Evolutionary conservation across 2,888 invertebrate species (phyloP).

Genomic region (Chromoteleia sp.): DNA sequence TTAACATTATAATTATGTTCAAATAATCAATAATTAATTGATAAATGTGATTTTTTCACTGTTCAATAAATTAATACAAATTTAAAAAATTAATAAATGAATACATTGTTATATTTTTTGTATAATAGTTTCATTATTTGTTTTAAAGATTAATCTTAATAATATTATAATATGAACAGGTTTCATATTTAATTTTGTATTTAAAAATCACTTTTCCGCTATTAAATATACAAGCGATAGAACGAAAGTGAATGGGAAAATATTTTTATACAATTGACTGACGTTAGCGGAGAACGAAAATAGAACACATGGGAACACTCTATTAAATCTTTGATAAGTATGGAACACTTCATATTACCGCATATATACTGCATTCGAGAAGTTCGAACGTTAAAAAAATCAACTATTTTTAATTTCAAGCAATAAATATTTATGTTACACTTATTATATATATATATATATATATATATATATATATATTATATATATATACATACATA

Average conservation of each 20-base stretch:
- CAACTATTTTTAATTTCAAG: constrained; percentile 9
- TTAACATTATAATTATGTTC: no score
- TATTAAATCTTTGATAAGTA: constrained; percentile 42
- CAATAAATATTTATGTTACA: not conserved
- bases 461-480: no score
- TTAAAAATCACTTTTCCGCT: not conserved
- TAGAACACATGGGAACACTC: constrained; percentile 58
- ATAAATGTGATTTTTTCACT: no score
- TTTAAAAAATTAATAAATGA: no score
- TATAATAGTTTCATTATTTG: no score
- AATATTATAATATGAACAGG: not conserved
- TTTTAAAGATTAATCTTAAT: no score
- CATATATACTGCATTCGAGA: not conserved
- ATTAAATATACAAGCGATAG: constrained; percentile 16
- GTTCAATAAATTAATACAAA: no score
- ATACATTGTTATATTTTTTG: no score
- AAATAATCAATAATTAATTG: no score
- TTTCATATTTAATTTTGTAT: not conserved
- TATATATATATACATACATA: no score
- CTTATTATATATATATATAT: no score
- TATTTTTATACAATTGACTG: constrained; percentile 58
- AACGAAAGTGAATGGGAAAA: constrained; percentile 46
- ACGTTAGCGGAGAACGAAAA: constrained; percentile 29
- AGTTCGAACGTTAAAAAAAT: constrained; percentile 7
- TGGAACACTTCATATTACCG: constrained; percentile 33